Evolutionary conservation across 2,113 vertebrate genomes (phyloP).

Genomic region (Ciconia boyciana): DNA sequence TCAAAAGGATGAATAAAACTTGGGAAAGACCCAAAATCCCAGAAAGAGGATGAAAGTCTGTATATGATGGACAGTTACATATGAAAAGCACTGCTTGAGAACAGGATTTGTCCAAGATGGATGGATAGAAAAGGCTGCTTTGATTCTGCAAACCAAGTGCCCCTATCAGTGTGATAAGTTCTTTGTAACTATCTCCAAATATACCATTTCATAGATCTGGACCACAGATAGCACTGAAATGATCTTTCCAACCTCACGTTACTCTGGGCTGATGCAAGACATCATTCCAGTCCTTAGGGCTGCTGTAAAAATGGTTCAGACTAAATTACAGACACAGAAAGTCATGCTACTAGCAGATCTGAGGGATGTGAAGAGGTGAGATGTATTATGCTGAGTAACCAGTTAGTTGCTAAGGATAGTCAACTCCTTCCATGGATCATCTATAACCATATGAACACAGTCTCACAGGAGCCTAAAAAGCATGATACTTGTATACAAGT

Average conservation of each 20-base stretch:
- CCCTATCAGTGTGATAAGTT: background rate
- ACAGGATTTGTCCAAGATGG: background rate
- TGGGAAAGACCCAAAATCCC: background rate
- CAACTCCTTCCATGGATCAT: background rate
- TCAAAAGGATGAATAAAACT: background rate
- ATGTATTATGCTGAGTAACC: background rate
- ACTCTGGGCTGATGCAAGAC: background rate
- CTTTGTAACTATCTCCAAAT: background rate
- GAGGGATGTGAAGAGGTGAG: background rate
- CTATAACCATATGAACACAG: no score
- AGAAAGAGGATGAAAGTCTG: background rate
- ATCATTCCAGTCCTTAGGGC: background rate
- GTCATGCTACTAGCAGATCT: rapidly evolving
- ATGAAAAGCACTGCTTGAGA: background rate
- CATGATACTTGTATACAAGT: background rate
- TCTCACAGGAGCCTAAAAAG: background rate
- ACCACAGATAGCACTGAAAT: background rate
- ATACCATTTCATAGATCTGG: background rate
- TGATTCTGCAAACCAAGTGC: background rate
- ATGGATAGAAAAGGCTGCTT: background rate
- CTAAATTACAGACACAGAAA: background rate
- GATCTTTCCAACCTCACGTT: background rate
- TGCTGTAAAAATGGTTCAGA: background rate
- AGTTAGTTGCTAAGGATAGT: background rate
- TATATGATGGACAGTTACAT: background rate